These are phyloP conservation scores for Heptranchias perlo DNA, from an alignment of 2,113 vertebrate genomes.

Conservation along the genomic window DNA sequence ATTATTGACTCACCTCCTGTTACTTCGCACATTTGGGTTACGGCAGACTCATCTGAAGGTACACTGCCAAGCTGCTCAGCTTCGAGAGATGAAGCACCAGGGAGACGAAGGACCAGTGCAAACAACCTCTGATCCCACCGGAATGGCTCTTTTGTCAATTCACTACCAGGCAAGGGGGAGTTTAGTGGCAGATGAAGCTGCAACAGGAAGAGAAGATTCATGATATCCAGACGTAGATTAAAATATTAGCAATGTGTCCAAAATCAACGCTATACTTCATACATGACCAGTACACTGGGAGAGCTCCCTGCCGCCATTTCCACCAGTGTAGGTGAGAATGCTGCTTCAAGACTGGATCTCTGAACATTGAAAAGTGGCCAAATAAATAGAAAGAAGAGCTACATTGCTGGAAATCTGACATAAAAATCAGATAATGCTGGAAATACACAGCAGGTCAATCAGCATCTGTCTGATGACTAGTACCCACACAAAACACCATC, in stretches of 20 bases:
- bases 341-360: too few relatives aligned
- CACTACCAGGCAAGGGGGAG: slow-evolving; percentile 93
- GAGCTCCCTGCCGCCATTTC: too few relatives aligned
- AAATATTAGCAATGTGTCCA: background rate
- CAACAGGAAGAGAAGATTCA: slow-evolving; percentile 43
- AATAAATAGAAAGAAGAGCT: too few relatives aligned
- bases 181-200: slow-evolving; percentile 83
- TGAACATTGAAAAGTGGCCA: too few relatives aligned
- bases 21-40: slow-evolving; percentile 98
- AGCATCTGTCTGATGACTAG: too few relatives aligned
- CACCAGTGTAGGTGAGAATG: too few relatives aligned
- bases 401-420: too few relatives aligned
- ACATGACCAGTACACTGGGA: too few relatives aligned
- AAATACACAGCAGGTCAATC: too few relatives aligned
- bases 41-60: slow-evolving; percentile 88
- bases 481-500: too few relatives aligned
- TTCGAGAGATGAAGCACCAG: slow-evolving; percentile 79
- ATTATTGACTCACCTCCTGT: slow-evolving; percentile 74
- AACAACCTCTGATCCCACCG: slow-evolving; percentile 98
- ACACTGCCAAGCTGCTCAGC: slow-evolving; percentile 90
- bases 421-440: too few relatives aligned
- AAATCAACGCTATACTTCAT: background rate
- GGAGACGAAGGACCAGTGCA: slow-evolving; percentile 85
- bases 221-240: background rate
- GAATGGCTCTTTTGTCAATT: slow-evolving; percentile 96